Conservation (phyloP, 1,140 invertebrate genomes). For the Drosophila busckii region DNA sequence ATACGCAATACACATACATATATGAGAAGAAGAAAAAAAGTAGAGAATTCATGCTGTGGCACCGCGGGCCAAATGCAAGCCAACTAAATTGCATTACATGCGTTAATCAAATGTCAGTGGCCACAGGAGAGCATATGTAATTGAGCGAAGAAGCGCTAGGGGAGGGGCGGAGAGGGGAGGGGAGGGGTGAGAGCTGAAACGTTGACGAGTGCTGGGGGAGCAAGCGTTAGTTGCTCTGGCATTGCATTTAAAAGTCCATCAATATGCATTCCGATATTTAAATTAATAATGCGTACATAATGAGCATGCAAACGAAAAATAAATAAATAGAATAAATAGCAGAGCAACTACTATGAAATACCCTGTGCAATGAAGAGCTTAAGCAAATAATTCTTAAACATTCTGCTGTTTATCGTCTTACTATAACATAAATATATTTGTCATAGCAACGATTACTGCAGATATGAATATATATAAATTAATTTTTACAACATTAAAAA, state of each 20-base stretch:
- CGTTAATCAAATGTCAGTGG: constrained; percentile 61
- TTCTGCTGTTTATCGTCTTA: too few relatives aligned
- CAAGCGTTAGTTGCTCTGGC: too few relatives aligned
- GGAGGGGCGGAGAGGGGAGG: not conserved
- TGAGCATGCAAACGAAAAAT: constrained; percentile 21
- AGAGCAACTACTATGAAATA: not conserved
- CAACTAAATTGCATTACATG: constrained; percentile 60
- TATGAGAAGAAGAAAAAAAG: constrained; percentile 28
- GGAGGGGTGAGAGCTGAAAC: not conserved
- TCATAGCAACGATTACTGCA: too few relatives aligned
- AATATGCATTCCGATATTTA: constrained; percentile 60
- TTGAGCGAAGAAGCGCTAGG: too few relatives aligned
- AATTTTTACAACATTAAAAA: too few relatives aligned
- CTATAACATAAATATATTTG: too few relatives aligned
- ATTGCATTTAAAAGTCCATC: constrained; percentile 53
- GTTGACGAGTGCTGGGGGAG: too few relatives aligned
- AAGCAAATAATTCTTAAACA: not conserved
- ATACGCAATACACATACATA: too few relatives aligned
- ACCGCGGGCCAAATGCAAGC: not conserved
- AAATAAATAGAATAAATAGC: constrained; percentile 10
- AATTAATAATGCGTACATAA: constrained; percentile 63
- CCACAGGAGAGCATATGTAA: too few relatives aligned
- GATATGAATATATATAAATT: too few relatives aligned
- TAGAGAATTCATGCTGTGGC: not conserved
- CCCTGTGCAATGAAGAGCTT: not conserved